phyloP scores from a whole-genome alignment of 2,888 invertebrate species.

The Saturnia japonica region DNA sequence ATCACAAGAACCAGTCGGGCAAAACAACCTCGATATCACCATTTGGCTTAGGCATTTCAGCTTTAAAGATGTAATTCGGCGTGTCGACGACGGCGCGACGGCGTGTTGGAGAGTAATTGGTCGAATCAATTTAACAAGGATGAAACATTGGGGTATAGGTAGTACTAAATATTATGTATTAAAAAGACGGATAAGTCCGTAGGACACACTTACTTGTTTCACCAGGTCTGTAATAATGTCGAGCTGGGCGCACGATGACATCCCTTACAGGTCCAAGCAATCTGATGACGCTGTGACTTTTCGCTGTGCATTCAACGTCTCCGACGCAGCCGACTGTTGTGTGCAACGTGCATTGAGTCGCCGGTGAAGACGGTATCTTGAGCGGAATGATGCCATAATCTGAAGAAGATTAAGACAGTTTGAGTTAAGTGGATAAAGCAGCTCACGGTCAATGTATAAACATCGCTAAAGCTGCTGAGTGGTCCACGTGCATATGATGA shows the following conservation, averaged over 20 bases:
- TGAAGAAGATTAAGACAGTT: conserved; percentile 56
- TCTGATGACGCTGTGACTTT: conserved; percentile 82
- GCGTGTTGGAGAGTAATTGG: no score
- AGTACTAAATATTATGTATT: neutral
- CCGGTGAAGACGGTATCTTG: conserved; percentile 82
- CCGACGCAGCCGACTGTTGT: conserved; percentile 83
- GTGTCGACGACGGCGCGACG: no score
- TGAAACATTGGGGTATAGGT: neutral
- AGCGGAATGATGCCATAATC: conserved; percentile 84
- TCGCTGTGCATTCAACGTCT: conserved; percentile 79
- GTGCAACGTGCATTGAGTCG: conserved; percentile 83
- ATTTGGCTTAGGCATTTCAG: no score
- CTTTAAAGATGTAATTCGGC: no score
- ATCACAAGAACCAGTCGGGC: no score
- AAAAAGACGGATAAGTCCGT: neutral
- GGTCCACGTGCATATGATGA: no score
- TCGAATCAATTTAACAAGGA: no score
- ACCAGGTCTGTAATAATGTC: conserved; percentile 83
- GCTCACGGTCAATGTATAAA: no score
- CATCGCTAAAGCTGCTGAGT: no score
- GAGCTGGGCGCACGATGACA: conserved; percentile 84
- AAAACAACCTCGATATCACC: no score
- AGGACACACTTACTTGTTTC: conserved; percentile 79
- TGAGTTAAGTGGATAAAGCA: neutral
- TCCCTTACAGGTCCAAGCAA: conserved; percentile 85